Conservation (phyloP, 2,888 invertebrate genomes). For the Epinotia ramella region DNA sequence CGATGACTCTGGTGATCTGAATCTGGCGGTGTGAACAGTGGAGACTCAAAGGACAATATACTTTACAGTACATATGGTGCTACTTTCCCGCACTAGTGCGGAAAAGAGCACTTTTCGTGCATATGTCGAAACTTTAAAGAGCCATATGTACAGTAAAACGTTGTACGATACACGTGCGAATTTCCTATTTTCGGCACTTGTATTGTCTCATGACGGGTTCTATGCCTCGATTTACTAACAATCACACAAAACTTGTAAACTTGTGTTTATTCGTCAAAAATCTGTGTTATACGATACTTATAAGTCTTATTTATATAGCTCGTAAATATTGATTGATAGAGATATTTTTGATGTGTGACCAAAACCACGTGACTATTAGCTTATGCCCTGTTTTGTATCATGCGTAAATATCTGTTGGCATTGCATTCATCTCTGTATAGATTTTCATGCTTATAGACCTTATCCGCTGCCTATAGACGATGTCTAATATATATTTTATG, state of each 20-base stretch:
- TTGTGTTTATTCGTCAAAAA: conserved; percentile 72
- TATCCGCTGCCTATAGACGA: not conserved
- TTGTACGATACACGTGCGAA: too few species aligned
- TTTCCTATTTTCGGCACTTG: too few species aligned
- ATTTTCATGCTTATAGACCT: not conserved
- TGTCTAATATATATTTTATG: not conserved
- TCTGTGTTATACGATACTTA: conserved; percentile 73
- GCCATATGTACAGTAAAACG: too few species aligned
- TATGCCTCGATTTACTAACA: conserved; percentile 50
- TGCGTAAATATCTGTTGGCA: too few species aligned
- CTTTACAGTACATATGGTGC: too few species aligned
- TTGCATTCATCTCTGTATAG: too few species aligned
- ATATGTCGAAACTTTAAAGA: too few species aligned
- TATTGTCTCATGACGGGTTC: conserved; percentile 15
- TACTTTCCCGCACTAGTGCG: too few species aligned
- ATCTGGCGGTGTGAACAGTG: too few species aligned
- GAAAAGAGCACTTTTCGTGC: too few species aligned
- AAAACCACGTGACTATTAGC: not conserved
- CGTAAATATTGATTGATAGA: conserved; percentile 35
- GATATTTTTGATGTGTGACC: conserved; percentile 23
- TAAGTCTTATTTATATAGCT: conserved; percentile 64
- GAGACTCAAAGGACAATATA: not conserved
- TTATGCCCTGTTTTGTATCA: not conserved
- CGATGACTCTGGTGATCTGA: too few species aligned
- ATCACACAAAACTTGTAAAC: conserved; percentile 54